A percentile compares a stretch with the other conserved stretches of the same genome.
Evolutionary conservation across 2,797 vertebrate genomes (phyloP).

Genomic region (Botia kubotai): DNA sequence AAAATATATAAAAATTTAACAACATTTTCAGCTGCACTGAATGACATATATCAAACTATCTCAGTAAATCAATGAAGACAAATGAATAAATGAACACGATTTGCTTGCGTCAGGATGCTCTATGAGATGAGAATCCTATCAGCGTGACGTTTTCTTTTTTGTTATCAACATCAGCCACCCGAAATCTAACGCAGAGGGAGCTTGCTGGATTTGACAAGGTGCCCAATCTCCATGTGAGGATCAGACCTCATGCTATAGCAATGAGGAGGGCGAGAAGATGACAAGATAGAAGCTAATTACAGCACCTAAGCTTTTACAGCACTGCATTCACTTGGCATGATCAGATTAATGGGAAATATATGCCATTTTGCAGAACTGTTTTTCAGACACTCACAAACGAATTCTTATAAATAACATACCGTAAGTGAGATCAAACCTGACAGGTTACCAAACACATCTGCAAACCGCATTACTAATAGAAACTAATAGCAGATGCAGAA

Average conservation of each 20-base stretch:
- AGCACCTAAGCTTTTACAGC: constrained; percentile 17
- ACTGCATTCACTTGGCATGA: constrained; percentile 11
- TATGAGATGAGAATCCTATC: constrained; percentile 6
- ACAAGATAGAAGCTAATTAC: constrained; percentile 42
- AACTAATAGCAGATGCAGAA: background rate
- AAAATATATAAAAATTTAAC: too few relatives aligned
- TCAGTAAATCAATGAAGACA: background rate
- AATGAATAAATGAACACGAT: background rate
- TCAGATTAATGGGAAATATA: constrained; percentile 22
- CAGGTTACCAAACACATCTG: background rate
- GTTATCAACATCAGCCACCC: constrained; percentile 38
- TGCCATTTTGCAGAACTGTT: background rate
- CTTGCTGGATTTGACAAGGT: constrained; percentile 44
- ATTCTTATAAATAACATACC: background rate
- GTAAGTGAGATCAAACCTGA: background rate
- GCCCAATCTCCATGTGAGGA: constrained; percentile 21
- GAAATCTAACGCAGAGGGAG: constrained; percentile 10
- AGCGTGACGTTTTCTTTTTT: background rate
- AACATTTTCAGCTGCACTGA: background rate
- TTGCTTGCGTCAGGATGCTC: background rate
- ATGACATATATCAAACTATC: background rate
- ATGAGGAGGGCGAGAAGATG: constrained; percentile 27
- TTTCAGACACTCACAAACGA: constrained; percentile 8
- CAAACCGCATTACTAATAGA: background rate
- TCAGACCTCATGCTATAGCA: constrained; percentile 22